Percentiles rank a stretch among this genome's conserved stretches.
Conservation (phyloP, 2,797 vertebrate species). For the Benthosema pterotum region DNA sequence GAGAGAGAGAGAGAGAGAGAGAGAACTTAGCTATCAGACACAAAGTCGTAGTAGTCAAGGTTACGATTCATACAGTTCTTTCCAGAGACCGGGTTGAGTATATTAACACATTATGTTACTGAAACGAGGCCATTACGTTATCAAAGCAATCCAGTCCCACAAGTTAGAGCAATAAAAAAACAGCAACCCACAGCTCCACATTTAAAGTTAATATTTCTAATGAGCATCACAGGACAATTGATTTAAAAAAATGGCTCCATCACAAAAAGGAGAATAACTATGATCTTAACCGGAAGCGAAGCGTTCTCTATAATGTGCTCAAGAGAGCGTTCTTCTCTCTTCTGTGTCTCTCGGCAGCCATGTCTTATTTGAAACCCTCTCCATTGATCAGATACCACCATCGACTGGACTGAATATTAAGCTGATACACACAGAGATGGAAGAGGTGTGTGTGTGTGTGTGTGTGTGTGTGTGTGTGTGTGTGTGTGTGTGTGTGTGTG, state of each 20-base stretch:
- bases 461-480: slow-evolving; percentile 13
- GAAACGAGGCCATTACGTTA: slow-evolving; percentile 68
- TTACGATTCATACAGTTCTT: slow-evolving; percentile 39
- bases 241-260: slow-evolving; percentile 55
- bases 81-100: slow-evolving; percentile 42
- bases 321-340: slow-evolving; percentile 70
- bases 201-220: slow-evolving; percentile 74
- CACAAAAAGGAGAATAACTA: slow-evolving; percentile 65
- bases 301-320: slow-evolving; percentile 68
- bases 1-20: no score
- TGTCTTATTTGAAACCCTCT: slow-evolving; percentile 72
- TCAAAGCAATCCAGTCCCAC: slow-evolving; percentile 56
- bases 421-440: slow-evolving; percentile 47
- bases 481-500: slow-evolving; percentile 28
- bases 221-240: slow-evolving; percentile 67
- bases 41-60: slow-evolving; percentile 30
- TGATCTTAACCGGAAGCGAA: slow-evolving; percentile 67
- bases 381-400: slow-evolving; percentile 73
- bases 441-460: slow-evolving; percentile 5
- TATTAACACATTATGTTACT: slow-evolving; percentile 60
- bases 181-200: slow-evolving; percentile 25
- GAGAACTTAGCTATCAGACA: slow-evolving; percentile 19
- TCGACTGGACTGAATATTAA: slow-evolving; percentile 72
- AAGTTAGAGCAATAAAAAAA: slow-evolving; percentile 46
- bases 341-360: slow-evolving; percentile 67